Evolutionary conservation across 2,113 vertebrate species (phyloP), one percentile per base, ranked within the genome.

Genomic region (Varanus salvator): DNA sequence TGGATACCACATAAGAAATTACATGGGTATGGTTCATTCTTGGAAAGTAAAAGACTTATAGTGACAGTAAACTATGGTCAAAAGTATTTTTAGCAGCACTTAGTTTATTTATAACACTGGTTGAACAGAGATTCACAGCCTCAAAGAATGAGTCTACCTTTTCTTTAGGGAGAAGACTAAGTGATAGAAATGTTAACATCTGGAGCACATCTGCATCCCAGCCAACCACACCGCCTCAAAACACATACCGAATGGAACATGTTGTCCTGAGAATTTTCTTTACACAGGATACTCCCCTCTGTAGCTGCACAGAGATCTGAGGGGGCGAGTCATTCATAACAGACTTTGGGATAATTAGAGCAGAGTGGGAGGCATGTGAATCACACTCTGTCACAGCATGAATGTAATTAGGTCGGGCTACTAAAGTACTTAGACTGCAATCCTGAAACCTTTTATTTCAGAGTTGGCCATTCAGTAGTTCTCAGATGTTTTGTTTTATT

Each of bases 91-190:
- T 85, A 64, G 71, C 23, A 85, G 31, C 1, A 80, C 52, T 84
- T 84, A 29, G 34, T 44, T 78, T 96, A 95, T 96, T 96, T 95
- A 90, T 96, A 96, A 90, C 69, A 88, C 6, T 71, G 80, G 21
- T 93, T 95, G 81, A 95, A 88, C 89, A 92, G 80, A 19, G 25
- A 90, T 27, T 95, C 83, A 78, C 19, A 72, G 27, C 76, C 78
- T 84, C 69, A n/a, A 84, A 54, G 72, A 90, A 54, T 50, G 88
- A 90, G 83, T 57, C 76, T 87, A 91, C 91, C 86, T 92, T 84
- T 71, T 34, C 11, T 68, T 87, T 44, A 44, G 8, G 29, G 77
- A 90, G 27, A 50, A 92, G 29, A 64, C 75, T 89, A 31, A 84
- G 44, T 66, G 87, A 89, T 87, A 71, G 69, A 87, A 69, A 29